Evolutionary conservation across 1,140 invertebrate genomes (phyloP).

Genomic region (Apis dorsata): DNA sequence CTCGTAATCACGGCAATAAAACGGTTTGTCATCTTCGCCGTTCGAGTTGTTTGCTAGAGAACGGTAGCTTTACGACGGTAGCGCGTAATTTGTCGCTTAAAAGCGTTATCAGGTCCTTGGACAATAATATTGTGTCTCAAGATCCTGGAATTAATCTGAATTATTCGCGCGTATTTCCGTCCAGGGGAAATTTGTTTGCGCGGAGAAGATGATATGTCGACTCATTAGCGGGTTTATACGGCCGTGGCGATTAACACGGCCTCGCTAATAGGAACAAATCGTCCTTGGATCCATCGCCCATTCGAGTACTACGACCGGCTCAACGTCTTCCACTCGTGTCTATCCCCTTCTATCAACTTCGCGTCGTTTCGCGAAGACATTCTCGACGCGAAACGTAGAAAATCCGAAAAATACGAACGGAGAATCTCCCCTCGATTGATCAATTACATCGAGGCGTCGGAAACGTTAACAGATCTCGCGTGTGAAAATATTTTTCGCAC

Average conservation of each 20-base stretch:
- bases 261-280: slow-evolving; percentile 57
- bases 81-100: slow-evolving; percentile 31
- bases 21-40: slow-evolving; percentile 18
- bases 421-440: slow-evolving; percentile 16
- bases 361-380: neutral
- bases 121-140: slow-evolving; percentile 5
- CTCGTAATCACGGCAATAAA: slow-evolving; percentile 27
- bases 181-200: slow-evolving; percentile 23
- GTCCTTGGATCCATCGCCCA: slow-evolving; percentile 33
- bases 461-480: slow-evolving; percentile 10
- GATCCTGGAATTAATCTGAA: slow-evolving; percentile 26
- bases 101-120: slow-evolving; percentile 13
- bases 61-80: slow-evolving; percentile 32
- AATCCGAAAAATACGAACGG: neutral
- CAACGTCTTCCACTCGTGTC: neutral
- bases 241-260: slow-evolving; percentile 47
- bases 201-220: slow-evolving; percentile 29
- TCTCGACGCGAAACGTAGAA: neutral
- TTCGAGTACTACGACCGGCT: slow-evolving; percentile 19
- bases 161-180: neutral
- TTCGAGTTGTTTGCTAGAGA: neutral
- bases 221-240: slow-evolving; percentile 54
- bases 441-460: neutral
- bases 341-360: neutral
- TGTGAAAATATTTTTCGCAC: slow-evolving; percentile 18